Evolutionary conservation across 2,797 vertebrate species (phyloP), one percentile per base, ranked within the genome.

Genomic region (Ptychobarbus kaznakovi): DNA sequence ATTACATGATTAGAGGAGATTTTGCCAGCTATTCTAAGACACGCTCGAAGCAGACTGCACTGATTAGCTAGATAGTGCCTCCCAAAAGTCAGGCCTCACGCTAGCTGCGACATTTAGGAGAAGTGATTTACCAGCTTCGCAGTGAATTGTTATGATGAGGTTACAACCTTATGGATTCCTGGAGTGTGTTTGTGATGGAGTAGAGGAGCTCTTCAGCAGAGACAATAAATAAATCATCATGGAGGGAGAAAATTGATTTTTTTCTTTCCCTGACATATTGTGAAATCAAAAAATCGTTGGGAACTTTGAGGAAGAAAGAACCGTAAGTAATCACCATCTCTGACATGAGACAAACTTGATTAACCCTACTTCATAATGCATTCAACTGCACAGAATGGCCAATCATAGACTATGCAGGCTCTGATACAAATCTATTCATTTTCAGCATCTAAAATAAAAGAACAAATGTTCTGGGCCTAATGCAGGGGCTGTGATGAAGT

Each of bases 151-250:
- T 86, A 86, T 88, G 87, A 90, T 88, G 86, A 81, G 86, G 85
- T 90, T 88, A 82, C 69, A 86, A 83, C 81, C 87, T 86, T 86
- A 84, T 87, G 87, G 85, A 89, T 87, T 79, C 63, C 78, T 70
- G 53, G 18, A 81, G 84, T 83, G 51, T 82, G 77, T 74, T 66
- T 88, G 81, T 85, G 86, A 83, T 68, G 79, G 80, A 85, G 78
- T 73, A 51, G 68, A 82, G 63, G 61, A 75, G 84, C 81, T 86
- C 79, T 63, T 74, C 81, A 82, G 74, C 76, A 89, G 89, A 86
- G 79, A 75, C 70, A 87, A 88, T 89, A 88, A 91, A 92, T 91
- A 89, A 90, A 90, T 88, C 86, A 91, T 86, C 80, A 88, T 87
- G 76, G 74, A 63, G 28, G 40, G 74, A 87, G 32, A 86, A 69